Evolutionary conservation across 2,888 invertebrate species (phyloP).

Genomic region (Pollenia griseotomentosa): DNA sequence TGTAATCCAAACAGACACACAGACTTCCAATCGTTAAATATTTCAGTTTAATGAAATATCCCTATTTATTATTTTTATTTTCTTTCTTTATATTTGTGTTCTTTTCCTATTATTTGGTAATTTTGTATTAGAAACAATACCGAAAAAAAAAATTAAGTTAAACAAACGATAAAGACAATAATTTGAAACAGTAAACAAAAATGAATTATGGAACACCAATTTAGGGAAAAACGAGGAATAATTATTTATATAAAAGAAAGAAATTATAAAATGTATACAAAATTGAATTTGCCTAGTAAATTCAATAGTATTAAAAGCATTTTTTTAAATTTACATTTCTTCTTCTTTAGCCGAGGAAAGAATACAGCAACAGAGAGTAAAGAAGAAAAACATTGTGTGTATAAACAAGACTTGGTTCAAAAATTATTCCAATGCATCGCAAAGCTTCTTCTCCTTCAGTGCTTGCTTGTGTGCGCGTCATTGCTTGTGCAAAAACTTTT

Average conservation of each 20-base stretch:
- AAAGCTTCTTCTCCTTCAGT: no score
- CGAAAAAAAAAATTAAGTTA: slow-evolving; percentile 2
- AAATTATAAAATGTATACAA: not conserved
- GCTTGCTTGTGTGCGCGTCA: no score
- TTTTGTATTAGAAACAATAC: not conserved
- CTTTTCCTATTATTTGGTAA: not conserved
- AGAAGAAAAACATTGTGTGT: no score
- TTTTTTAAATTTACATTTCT: no score
- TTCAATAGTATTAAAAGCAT: no score
- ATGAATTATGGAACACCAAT: not conserved
- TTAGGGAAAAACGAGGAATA: not conserved
- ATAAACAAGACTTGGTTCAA: no score
- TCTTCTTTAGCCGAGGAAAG: no score
- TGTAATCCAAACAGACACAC: not conserved
- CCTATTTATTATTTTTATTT: not conserved
- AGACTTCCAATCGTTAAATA: not conserved
- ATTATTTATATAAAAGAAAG: not conserved
- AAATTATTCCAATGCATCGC: no score
- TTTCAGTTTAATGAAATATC: not conserved
- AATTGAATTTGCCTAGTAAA: no score
- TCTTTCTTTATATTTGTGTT: not conserved
- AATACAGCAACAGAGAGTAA: no score
- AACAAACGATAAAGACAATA: not conserved
- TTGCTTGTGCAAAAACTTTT: no score
- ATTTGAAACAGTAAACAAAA: not conserved